Conservation (phyloP, 1,140 invertebrate genomes). For the Gerris buenoi region DNA sequence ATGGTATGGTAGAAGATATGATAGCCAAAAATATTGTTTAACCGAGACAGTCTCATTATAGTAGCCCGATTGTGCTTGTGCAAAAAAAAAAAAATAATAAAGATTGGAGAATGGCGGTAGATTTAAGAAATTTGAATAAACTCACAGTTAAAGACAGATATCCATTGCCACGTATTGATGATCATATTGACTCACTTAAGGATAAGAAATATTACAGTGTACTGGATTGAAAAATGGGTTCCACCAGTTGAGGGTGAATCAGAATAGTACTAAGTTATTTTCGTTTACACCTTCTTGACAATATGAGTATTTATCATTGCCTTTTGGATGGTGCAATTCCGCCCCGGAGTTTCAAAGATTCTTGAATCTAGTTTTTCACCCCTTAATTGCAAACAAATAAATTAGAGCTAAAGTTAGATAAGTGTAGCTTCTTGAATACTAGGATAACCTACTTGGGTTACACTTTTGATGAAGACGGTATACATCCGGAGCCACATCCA, state of each 20-base stretch:
- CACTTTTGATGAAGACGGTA: too few species aligned
- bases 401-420: too few species aligned
- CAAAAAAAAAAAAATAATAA: slow-evolving; percentile 36
- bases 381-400: too few species aligned
- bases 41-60: not conserved
- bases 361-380: too few species aligned
- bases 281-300: too few species aligned
- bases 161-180: slow-evolving; percentile 32
- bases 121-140: slow-evolving; percentile 30
- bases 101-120: slow-evolving; percentile 29
- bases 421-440: too few species aligned
- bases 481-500: too few species aligned
- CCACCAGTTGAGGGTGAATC: slow-evolving; percentile 29
- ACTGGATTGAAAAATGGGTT: slow-evolving; percentile 30
- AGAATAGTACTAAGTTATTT: too few species aligned
- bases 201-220: slow-evolving; percentile 21
- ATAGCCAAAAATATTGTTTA: not conserved
- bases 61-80: slow-evolving; percentile 19
- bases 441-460: too few species aligned
- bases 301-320: too few species aligned
- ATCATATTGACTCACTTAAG: slow-evolving; percentile 25
- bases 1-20: not conserved
- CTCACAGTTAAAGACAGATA: slow-evolving; percentile 26
- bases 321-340: too few species aligned
- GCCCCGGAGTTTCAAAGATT: too few species aligned